Base-by-base conservation (phyloP, 2,113 vertebrate species). In the Columba livia region DNA sequence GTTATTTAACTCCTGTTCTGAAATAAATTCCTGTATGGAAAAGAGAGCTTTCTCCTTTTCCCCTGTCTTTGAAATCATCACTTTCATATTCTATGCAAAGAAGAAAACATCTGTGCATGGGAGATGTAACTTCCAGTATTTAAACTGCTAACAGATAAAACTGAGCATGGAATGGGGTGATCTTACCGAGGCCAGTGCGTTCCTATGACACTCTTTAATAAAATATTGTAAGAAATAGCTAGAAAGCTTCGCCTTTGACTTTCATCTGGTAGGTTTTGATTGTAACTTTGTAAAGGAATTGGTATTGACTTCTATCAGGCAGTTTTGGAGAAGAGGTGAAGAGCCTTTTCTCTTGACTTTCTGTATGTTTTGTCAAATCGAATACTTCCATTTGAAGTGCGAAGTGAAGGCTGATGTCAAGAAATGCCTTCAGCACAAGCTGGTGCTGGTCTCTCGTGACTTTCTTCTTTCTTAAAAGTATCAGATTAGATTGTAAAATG, bases 351-450 rank as follows among this genome's bases (percentile, higher is more conserved):
- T 90, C 81, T 77, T 82, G 95, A 42, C 96, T 94, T 97, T 97
- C 88, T 86, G 97, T 98, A 97, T 93, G 97, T 97, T 98, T 97
- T 99, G 98, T 99, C 98, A 99, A 96, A 98, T 98, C 97, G 69
- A 95, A 97, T 98, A 96, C 97, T 97, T 96, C 73, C 79, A 84
- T 94, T 75, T 97, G 96, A 97, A 98, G 98, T 97, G 98, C 86
- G 66, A 98, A 98, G 98, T 98, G 98, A 99, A 98, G 98, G 98
- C 97, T 97, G 97, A 97, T 98, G 98, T 97, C 99, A 98, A 95
- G 97, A 97, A 98, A 97, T 95, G 97, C 98, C 98, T 97, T 97
- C 93, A 98, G 98, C 97, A 91, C 96, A 84, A 95, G 88, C 98
- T 98, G 98, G 97, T 98, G 97, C 98, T 96, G 97, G 96, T 98